Conservation (phyloP, 2,797 vertebrate species). For the Tiaroga cobitis region DNA sequence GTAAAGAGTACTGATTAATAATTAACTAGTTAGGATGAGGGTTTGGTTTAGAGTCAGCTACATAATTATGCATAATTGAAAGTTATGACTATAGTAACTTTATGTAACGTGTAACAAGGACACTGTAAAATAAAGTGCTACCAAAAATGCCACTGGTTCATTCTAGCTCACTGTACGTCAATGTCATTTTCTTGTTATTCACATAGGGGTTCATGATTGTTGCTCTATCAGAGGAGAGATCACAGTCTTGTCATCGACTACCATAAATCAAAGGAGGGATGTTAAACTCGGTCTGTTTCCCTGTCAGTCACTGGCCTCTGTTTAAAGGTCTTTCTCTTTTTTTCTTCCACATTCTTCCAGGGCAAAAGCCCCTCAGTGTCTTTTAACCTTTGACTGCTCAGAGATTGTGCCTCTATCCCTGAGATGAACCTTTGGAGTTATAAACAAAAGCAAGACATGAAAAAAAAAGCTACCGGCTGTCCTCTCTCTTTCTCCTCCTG, state of each 20-base stretch:
- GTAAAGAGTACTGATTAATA: too few relatives aligned
- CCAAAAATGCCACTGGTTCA: neutral
- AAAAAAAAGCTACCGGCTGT: conserved; percentile 8
- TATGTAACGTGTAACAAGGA: too few relatives aligned
- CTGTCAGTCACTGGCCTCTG: conserved; percentile 24
- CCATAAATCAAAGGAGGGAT: conserved; percentile 15
- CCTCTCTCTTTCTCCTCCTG: conserved; percentile 42
- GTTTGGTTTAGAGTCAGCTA: too few relatives aligned
- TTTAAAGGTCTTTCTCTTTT: conserved; percentile 27
- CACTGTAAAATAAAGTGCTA: too few relatives aligned
- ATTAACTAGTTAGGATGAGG: too few relatives aligned
- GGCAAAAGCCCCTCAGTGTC: conserved; percentile 38
- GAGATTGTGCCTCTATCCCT: conserved; percentile 46
- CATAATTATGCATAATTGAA: too few relatives aligned
- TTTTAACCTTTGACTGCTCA: conserved; percentile 48
- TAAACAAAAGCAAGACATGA: conserved; percentile 55
- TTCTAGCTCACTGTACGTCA: neutral
- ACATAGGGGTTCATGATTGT: neutral
- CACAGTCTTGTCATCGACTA: neutral
- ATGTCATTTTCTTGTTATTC: neutral
- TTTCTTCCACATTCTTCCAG: conserved; percentile 30
- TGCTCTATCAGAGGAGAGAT: conserved; percentile 19
- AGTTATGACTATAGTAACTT: too few relatives aligned
- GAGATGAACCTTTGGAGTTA: conserved; percentile 46
- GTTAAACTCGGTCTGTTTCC: conserved; percentile 20